Base-by-base conservation (phyloP, 2,888 invertebrate genomes). In the Nemotelus nigrinus region DNA sequence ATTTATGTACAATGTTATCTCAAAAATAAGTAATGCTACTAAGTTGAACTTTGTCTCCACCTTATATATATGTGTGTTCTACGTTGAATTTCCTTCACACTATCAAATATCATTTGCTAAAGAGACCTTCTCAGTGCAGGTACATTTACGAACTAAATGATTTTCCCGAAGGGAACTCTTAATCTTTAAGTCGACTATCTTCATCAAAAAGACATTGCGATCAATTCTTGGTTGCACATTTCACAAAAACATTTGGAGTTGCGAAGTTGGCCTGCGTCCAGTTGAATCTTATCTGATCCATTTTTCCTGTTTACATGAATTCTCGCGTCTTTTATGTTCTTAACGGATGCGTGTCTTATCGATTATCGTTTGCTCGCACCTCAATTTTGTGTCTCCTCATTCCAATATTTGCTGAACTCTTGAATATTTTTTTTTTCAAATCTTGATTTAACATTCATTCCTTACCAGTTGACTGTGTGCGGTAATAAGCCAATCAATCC, bases 261-360 rank as follows among this genome's bases (percentile, higher is more conserved):
- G n/a, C 39, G n/a, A 25, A n/a, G 25, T 25, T 48, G 10, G 7
- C 48, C 50, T 25, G 7, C 2, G 10, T 4, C 45, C 58, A 58
- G 57, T 58, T 53, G 78, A 80, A 78, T 80, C 79, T 82, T 82
- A 82, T 82, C 82, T 81, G 82, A 82, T 82, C 80, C 80, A 79
- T 81, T 81, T 80, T 80, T 81, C 81, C 41, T 82, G 82, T 81
- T 82, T 82, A 82, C 82, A 82, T 81, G 81, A 81, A 81, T 81
- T 81, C 81, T 82, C 81, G 80, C 81, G 72, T 77, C 75, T 79
- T 79, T 76, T 79, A 71, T 76, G 60, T 79, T 78, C 78, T 78
- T 79, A 64, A 71, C 57, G 77, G 76, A 65, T 76, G 76, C 64
- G 76, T 76, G 65, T 72, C 72, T 64, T 39, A 76, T 58, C 68